phyloP scores from a whole-genome alignment of 2,113 vertebrate genomes.

The Heterotilapia buettikoferi region DNA sequence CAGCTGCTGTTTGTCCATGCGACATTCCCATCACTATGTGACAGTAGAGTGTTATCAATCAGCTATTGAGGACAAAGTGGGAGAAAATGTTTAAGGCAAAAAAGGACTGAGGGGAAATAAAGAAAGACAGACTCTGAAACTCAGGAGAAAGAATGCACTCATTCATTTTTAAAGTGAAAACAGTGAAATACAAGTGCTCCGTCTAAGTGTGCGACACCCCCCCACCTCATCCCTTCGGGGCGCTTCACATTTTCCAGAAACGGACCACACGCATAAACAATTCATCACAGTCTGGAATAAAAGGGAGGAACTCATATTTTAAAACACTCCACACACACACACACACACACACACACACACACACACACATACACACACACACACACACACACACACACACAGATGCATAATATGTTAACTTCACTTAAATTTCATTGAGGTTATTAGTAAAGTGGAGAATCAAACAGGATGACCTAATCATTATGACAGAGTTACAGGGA shows the following conservation, averaged over 20 bases:
- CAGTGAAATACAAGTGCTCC: slow-evolving; percentile 18
- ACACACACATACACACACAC: too few relatives aligned
- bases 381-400: fast-evolving
- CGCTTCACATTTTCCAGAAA: slow-evolving; percentile 18
- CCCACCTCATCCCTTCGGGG: background rate
- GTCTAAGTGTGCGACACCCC: slow-evolving; percentile 11
- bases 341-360: too few relatives aligned
- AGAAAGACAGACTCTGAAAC: slow-evolving; percentile 7
- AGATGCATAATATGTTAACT: background rate
- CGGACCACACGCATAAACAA: slow-evolving; percentile 44
- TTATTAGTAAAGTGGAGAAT: background rate
- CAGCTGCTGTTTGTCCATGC: slow-evolving; percentile 34
- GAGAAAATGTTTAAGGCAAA: background rate
- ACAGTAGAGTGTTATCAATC: slow-evolving; percentile 51
- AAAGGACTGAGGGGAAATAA: background rate
- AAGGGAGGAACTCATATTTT: slow-evolving; percentile 4
- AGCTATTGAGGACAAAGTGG: slow-evolving; percentile 22
- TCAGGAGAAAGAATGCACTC: slow-evolving; percentile 28
- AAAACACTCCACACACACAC: background rate
- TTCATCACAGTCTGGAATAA: slow-evolving; percentile 25
- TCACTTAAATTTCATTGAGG: background rate
- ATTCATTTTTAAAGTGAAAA: slow-evolving; percentile 55
- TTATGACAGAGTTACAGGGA: background rate
- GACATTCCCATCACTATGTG: slow-evolving; percentile 42
- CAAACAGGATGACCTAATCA: background rate